Percentiles rank a stretch among this genome's conserved stretches.
phyloP scores from a whole-genome alignment of 2,797 vertebrate species.

The Oryzias dopingdopingensis region DNA sequence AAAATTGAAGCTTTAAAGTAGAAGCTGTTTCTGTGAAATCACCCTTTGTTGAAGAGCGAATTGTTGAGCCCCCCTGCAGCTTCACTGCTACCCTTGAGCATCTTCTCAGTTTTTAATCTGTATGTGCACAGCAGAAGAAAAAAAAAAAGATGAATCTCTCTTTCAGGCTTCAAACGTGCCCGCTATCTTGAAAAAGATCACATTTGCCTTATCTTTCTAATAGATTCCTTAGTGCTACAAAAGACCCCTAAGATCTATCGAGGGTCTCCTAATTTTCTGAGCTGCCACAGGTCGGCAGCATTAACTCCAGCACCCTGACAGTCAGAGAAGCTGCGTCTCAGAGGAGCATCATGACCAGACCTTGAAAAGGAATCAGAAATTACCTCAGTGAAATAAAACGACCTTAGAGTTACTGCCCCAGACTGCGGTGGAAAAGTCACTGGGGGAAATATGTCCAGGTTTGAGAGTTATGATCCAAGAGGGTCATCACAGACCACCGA shows the following conservation, averaged over 20 bases:
- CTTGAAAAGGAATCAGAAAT: constrained; percentile 34
- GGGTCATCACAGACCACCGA: constrained; percentile 36
- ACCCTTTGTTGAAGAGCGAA: background rate
- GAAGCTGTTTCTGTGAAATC: background rate
- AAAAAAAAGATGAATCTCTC: constrained; percentile 21
- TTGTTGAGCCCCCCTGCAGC: constrained; percentile 3
- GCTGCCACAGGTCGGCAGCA: constrained; percentile 13
- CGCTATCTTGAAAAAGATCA: constrained; percentile 14
- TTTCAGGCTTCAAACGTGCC: constrained; percentile 34
- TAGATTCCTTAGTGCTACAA: constrained; percentile 16
- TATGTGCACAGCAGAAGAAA: constrained; percentile 14
- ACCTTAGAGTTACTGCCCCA: constrained; percentile 45
- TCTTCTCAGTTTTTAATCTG: constrained; percentile 28
- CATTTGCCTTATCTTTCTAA: constrained; percentile 13
- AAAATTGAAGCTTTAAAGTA: background rate
- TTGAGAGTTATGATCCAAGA: constrained; percentile 39
- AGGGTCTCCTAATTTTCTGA: constrained; percentile 11
- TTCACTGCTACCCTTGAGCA: constrained; percentile 4
- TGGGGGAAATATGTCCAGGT: constrained; percentile 15
- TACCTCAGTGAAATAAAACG: constrained; percentile 35
- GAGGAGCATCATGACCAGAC: constrained; percentile 23
- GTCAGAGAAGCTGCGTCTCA: constrained; percentile 16
- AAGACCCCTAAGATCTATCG: constrained; percentile 14
- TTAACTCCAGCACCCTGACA: constrained; percentile 35
- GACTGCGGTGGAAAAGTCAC: constrained; percentile 32